Base-by-base conservation (phyloP, 2,113 vertebrate species). In the Falcunculus frontatus region DNA sequence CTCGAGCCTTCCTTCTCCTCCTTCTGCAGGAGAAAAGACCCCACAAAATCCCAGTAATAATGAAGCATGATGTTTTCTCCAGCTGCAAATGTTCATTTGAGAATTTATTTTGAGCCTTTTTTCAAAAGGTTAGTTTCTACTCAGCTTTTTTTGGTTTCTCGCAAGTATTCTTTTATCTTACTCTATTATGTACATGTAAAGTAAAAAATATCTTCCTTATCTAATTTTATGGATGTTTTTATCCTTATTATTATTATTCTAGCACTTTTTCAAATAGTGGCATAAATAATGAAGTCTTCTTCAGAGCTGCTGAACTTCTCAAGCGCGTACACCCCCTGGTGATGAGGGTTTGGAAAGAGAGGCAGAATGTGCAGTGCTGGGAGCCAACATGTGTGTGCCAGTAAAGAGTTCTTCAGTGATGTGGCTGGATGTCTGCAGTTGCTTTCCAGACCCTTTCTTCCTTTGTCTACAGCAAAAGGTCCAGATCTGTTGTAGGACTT, bases 281-380 rank as follows among this genome's bases (percentile, higher is more conserved):
- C 67, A 68, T 59, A 90, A 72, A 73, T 39, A 78, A 78, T 18
- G 19, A 53, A 29, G 20, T 23, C 11, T 55, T 68, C 9, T n/a
- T 63, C 37, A 17, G 13, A 79, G 50, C 13, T 68, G 39, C 23
- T 32, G 18, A 56, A 12, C 63, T 89, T 93, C 44, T 55, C 22
- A 72, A 62, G 8, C 83, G 8, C 9, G 4, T 10, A 18, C 6
- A 57, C 0, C 9, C 26, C 9, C 9, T 3, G 1, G 6, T 33
- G 32, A 42, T 17, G 27, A 56, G 25, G 3, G 6, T 12, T n/a
- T 74, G 44, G 53, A 67, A 81, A 35, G 30, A 25, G 21, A 60
- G 21, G n/a, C 35, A 68, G 53, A 10, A 52, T 27, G 4, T 57
- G 10, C 12, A 33, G 20, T 49, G n/a, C 27, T 78, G 30, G 37